Evolutionary conservation across 2,113 vertebrate species (phyloP), one percentile per base, ranked within the genome.

Genomic region (Dendropsophus ebraccatus): DNA sequence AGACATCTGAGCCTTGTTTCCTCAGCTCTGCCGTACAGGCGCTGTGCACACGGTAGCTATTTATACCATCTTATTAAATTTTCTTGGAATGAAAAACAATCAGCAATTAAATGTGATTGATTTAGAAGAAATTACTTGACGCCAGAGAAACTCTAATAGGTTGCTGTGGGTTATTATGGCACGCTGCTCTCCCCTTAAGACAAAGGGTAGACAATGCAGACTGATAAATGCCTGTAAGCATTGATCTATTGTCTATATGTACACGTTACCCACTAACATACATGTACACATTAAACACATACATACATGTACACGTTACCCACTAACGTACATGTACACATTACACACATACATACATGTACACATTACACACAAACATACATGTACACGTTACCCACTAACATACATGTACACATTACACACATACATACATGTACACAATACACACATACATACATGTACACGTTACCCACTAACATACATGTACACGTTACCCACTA

Each of bases 21-120:
- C 65, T 19, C 30, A 7, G 30, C 65, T 69, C 30, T 0, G 30
- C 65, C 3, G 56, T 6, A 21, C 54, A 19, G 54, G 19, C 50
- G 50, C 50, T 17, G 8, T n/a, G 56, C 5, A 21, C 65, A 69
- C 16, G 2, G 25, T 11, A 1, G 65, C 65, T 69, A 35, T 69
- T 65, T 65, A 28, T 69, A 69, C 7, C 10, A 16, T 30, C 16
- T 69, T 69, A 69, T 69, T 69, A 69, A 6, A 69, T 69, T 19
- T 69, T 1, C 32, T 35, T 17, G 21, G 65, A 69, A 35, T 35
- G 65, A 21, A 69, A 35, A 35, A 69, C 65, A 73, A 73, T 73
- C 70, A 23, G 70, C 37, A 73, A 73, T 73, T 73, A 73, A 45
- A 73, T 5, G 41, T n/a, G 23, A 73, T 73, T 73, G 70, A 73